Conservation (phyloP, 2,797 vertebrate genomes). For the Amniataba percoides region DNA sequence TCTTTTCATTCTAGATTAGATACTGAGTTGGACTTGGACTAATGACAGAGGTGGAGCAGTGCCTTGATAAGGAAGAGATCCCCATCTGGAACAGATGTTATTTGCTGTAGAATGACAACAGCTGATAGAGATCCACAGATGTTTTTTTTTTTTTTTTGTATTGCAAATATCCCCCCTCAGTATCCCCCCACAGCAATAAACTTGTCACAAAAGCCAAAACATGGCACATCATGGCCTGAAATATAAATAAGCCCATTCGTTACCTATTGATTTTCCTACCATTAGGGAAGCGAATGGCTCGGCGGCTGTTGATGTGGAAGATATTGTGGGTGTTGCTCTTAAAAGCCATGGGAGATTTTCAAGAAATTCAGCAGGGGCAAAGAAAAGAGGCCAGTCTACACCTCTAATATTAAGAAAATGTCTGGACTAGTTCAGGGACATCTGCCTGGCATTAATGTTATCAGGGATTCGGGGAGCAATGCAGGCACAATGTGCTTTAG, state of each 20-base stretch:
- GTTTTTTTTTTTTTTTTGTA: conserved; percentile 29
- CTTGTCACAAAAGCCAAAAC: conserved; percentile 79
- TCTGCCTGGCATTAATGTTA: conserved; percentile 85
- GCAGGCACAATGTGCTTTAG: conserved; percentile 80
- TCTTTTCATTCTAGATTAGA: conserved; percentile 82
- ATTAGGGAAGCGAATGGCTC: conserved; percentile 75
- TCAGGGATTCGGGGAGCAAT: conserved; percentile 81
- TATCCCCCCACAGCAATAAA: conserved; percentile 68
- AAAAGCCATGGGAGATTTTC: conserved; percentile 78
- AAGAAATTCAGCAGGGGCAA: conserved; percentile 55
- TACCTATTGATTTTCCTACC: conserved; percentile 82
- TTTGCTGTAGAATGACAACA: conserved; percentile 64
- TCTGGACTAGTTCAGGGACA: conserved; percentile 80
- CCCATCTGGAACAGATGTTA: conserved; percentile 68
- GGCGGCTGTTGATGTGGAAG: conserved; percentile 73
- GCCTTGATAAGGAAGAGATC: conserved; percentile 72
- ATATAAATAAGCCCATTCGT: conserved; percentile 83
- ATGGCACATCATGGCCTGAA: conserved; percentile 77
- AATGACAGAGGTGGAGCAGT: conserved; percentile 76
- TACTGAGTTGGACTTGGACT: conserved; percentile 68
- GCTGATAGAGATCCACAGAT: conserved; percentile 56
- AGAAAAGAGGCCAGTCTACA: conserved; percentile 66
- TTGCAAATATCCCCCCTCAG: conserved; percentile 33
- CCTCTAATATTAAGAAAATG: conserved; percentile 76
- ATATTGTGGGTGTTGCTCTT: conserved; percentile 79